Evolutionary conservation across 2,797 vertebrate genomes (phyloP).

Genomic region (Acestrorhynchus altus): DNA sequence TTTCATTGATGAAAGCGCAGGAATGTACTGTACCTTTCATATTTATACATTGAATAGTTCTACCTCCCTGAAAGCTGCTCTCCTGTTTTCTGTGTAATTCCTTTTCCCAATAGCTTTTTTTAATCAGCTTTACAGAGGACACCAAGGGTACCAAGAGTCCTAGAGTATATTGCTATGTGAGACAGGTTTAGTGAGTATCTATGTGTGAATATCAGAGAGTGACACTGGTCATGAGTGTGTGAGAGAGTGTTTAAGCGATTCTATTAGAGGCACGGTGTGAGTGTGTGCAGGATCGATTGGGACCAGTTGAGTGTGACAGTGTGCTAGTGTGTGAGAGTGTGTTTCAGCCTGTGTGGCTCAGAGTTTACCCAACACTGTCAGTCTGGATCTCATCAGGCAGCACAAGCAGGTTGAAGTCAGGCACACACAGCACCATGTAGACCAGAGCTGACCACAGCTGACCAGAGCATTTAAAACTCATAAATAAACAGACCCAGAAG

Average conservation of each 20-base stretch:
- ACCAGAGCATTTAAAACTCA: too few species aligned
- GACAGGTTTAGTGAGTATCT: neutral
- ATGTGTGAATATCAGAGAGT: neutral
- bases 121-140: too few species aligned
- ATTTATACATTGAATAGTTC: neutral
- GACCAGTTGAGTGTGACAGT: neutral
- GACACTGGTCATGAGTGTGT: neutral
- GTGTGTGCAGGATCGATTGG: neutral
- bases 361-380: constrained; percentile 11
- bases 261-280: neutral
- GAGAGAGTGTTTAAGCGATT: neutral
- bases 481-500: too few species aligned
- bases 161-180: neutral
- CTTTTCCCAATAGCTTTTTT: neutral
- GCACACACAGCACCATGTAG: neutral
- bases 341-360: neutral
- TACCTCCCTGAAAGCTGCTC: neutral
- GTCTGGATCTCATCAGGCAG: neutral
- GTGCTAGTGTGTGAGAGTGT: neutral
- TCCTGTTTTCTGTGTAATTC: neutral
- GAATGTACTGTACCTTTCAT: neutral
- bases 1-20: neutral
- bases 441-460: neutral
- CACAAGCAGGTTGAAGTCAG: neutral
- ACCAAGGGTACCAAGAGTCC: too few species aligned